Base-by-base conservation (phyloP, 2,888 invertebrate genomes). In the Pyrochroa serraticornis region DNA sequence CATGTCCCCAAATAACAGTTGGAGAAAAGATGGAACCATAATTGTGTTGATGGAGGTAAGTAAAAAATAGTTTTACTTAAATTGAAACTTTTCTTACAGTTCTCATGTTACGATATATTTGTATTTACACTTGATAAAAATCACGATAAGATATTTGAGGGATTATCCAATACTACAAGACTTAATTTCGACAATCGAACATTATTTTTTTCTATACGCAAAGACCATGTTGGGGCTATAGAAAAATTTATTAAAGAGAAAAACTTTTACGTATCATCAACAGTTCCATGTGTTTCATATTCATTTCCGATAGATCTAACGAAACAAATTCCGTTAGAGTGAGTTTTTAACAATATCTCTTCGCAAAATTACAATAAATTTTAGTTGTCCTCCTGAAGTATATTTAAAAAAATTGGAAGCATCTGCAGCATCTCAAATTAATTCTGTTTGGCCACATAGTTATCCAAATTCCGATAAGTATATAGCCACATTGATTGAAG, bases 361-460 rank as follows among this genome's bases (percentile, higher is more conserved):
- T 46, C n/a, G 6, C 7, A 12, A 8, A 36, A 10, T 8, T 9
- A 43, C n/a, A n/a, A 22, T 22, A 45, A 36, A 7, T 44, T 39
- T 39, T 35, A 46, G 53, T 9, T 48, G 47, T 73, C 76, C 76
- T 1, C 49, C 72, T 6, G 77, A 76, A 10, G 74, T 76, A 31
- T 77, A 76, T 46, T 41, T 79, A 30, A 66, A 67, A 35, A 63
- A 69, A 46, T 47, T 80, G 13, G 64, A 71, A 34, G 50, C 63
- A 3, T 34, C 22, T 3, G 5, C 9, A 10, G 54, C 74, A 1
- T 45, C 67, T 0, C 46, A 66, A 3, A 72, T 80, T 56, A 75
- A 78, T 58, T 53, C 66, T 0, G 42, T 66, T 33, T 80, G 79
- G 79, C 75, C 77, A 9, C 76, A 78, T 43, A 68, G 65, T 42